Base-by-base conservation (phyloP, 2,797 vertebrate genomes). In the Chromobotia macracanthus region DNA sequence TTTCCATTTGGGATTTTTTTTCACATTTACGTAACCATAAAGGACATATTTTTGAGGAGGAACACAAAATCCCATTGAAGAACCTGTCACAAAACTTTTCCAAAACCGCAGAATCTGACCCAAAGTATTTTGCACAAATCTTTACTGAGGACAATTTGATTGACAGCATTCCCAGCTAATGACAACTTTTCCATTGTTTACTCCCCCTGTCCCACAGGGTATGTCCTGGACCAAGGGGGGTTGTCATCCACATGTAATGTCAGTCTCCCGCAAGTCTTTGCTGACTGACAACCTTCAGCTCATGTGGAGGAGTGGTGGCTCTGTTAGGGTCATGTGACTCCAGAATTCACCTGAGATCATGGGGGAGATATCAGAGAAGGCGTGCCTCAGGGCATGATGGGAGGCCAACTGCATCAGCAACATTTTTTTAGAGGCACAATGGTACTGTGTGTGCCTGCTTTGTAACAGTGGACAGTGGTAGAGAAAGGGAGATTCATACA, bases 161-260 rank as follows among this genome's bases (percentile, higher is more conserved):
- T 67, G 67, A 77, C 66, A 74, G 68, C 72, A 84, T 80, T 82
- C 83, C 38, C 73, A 35, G 4, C 35, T 82, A 77, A 80, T 84
- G 72, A 76, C 41, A 72, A 67, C 44, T 28, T 77, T 75, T 80
- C n/a, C 23, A 23, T 66, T 38, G 23, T 68, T 64, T 15, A 28
- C 12, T 70, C 48, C 35, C 50, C 31, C 28, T 18, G 13, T 58
- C 58, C 38, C 48, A 61, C 77, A 69, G 48, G 31, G 48, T 73
- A 79, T n/a, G 46, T 55, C 63, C 19, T 31, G 21, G 50, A 73
- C 73, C 28, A 68, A 67, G 46, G 56, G 67, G 28, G 63, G 74
- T 81, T 79, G 82, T 65, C 77, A 60, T 77, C 65, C 65, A 60
- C 19, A 58, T 18, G 61, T 55, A 75, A 35, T 35, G 25, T 68